Percentiles rank a stretch among this genome's conserved stretches.
Evolutionary conservation across 2,888 invertebrate genomes (phyloP).

Genomic region (Keiferia lycopersicella): DNA sequence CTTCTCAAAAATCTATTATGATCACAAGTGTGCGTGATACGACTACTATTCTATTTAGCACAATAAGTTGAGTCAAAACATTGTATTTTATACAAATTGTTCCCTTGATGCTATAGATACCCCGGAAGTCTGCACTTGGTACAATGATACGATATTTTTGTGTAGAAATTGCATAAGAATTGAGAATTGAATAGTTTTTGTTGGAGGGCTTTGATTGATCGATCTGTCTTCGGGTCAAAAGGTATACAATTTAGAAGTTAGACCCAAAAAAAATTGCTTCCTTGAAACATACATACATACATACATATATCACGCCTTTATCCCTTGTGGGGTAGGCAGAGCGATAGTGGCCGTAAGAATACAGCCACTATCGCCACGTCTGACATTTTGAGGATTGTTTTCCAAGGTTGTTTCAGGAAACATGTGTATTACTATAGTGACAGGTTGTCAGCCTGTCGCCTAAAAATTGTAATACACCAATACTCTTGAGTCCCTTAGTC

Average conservation of each 20-base stretch:
- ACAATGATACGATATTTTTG: slow-evolving; percentile 27
- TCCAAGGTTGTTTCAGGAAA: too few species aligned
- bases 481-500: too few species aligned
- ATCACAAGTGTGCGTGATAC: slow-evolving; percentile 56
- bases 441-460: too few species aligned
- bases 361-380: too few species aligned
- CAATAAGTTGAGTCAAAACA: slow-evolving; percentile 65
- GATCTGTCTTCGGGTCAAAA: slow-evolving; percentile 1
- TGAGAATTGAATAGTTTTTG: slow-evolving; percentile 7
- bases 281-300: too few species aligned
- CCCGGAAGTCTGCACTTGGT: slow-evolving; percentile 64
- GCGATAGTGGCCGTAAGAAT: too few species aligned
- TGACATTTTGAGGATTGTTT: too few species aligned
- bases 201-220: slow-evolving; percentile 2
- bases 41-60: slow-evolving; percentile 26
- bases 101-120: slow-evolving; percentile 39
- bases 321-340: too few species aligned
- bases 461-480: too few species aligned
- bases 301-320: too few species aligned
- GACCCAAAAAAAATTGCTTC: neutral
- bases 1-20: slow-evolving; percentile 60
- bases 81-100: slow-evolving; percentile 61
- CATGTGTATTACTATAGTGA: too few species aligned
- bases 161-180: slow-evolving; percentile 5
- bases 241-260: neutral